Conservation (phyloP, 2,888 invertebrate species). For the Branchellion lobata region DNA sequence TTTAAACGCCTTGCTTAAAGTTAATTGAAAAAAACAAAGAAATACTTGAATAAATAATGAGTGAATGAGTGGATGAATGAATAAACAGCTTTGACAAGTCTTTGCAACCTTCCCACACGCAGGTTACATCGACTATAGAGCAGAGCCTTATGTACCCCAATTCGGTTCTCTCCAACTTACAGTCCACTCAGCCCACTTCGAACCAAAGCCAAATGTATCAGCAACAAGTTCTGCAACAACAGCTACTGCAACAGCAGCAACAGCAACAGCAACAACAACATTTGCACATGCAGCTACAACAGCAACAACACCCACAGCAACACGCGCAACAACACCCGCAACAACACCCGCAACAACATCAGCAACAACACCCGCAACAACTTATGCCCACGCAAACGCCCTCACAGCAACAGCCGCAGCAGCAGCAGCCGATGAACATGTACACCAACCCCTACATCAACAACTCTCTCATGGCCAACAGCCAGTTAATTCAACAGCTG, state of each 20-base stretch:
- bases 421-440: neutral
- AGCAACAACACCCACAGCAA: constrained; percentile 1
- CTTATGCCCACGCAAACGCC: neutral
- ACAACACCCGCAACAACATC: too few species aligned
- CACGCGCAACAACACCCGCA: neutral
- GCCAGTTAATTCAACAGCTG: neutral
- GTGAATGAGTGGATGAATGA: too few species aligned
- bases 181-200: neutral
- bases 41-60: too few species aligned
- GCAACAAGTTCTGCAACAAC: constrained; percentile 3
- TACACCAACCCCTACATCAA: constrained; percentile 13
- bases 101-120: too few species aligned
- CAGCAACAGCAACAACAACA: constrained; percentile 15
- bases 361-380: neutral
- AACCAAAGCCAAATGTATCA: neutral
- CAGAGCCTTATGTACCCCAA: neutral
- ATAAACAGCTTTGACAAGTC: too few species aligned
- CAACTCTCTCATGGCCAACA: constrained; percentile 5
- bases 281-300: neutral
- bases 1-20: too few species aligned
- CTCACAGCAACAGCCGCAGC: too few species aligned
- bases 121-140: too few species aligned
- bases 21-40: too few species aligned
- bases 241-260: neutral
- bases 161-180: neutral